phyloP scores from a whole-genome alignment of 1,140 invertebrate genomes.

The Schlechtendalia chinensis region DNA sequence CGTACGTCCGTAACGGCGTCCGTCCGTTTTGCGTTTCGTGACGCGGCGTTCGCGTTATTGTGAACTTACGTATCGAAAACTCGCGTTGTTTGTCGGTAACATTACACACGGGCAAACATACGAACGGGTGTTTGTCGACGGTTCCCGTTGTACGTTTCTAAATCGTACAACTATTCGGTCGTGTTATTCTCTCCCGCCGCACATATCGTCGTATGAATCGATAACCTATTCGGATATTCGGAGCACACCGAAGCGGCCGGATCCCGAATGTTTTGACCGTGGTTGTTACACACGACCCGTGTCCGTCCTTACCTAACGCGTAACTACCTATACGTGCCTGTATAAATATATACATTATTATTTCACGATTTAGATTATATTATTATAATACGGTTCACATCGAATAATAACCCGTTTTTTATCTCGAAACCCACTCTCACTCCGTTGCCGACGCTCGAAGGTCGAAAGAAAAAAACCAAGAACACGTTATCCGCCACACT shows the following conservation, averaged over 20 bases:
- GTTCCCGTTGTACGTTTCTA: not conserved
- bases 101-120: no score
- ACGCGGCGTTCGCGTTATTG: no score
- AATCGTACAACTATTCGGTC: not conserved
- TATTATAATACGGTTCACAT: not conserved
- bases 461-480: not conserved
- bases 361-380: not conserved
- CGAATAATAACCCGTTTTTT: not conserved
- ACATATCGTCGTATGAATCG: no score
- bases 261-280: not conserved
- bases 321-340: not conserved
- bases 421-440: not conserved
- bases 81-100: no score
- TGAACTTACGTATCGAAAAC: no score
- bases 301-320: no score
- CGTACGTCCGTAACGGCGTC: no score
- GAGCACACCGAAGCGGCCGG: no score
- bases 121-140: not conserved
- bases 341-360: not conserved
- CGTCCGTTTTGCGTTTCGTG: no score
- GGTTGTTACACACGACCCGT: not conserved
- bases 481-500: not conserved
- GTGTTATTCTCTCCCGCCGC: no score
- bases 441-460: not conserved
- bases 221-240: no score